phyloP scores from a whole-genome alignment of 2,888 invertebrate genomes.

The Drosophila mayaguana region DNA sequence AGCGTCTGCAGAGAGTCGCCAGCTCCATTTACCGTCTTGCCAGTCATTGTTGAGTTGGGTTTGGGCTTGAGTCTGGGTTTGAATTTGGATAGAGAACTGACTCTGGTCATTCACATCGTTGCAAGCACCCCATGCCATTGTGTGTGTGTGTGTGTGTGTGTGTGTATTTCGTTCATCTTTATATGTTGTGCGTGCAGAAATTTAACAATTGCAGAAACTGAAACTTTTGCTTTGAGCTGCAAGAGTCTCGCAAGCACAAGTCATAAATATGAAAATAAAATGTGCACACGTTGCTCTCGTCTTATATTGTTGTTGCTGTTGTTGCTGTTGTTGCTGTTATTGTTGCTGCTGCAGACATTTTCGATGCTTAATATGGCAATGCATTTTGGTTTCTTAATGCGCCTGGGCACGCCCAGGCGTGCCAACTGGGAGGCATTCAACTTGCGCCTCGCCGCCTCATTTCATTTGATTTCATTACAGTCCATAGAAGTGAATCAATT shows the following conservation, averaged over 20 bases:
- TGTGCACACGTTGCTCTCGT: constrained; percentile 61
- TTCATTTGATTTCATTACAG: constrained; percentile 24
- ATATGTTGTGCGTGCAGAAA: constrained; percentile 74
- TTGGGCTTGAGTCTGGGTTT: constrained; percentile 32
- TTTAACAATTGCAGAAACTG: constrained; percentile 76
- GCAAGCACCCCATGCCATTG: constrained; percentile 39
- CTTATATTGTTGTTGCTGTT: constrained; percentile 6
- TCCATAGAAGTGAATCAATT: not conserved
- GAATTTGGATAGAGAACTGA: constrained; percentile 36
- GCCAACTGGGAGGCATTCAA: constrained; percentile 37
- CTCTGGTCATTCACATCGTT: constrained; percentile 73
- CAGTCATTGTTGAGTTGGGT: constrained; percentile 38
- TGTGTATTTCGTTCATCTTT: constrained; percentile 56
- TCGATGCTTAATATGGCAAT: constrained; percentile 66
- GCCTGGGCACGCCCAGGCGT: constrained; percentile 28
- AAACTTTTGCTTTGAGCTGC: constrained; percentile 65
- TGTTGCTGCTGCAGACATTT: constrained; percentile 24
- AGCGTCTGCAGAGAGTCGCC: constrained; percentile 28
- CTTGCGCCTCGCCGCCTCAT: constrained; percentile 30
- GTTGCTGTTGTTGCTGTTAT: constrained; percentile 16
- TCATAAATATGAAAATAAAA: constrained; percentile 66
- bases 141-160: constrained; percentile 28
- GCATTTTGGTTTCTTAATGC: constrained; percentile 60
- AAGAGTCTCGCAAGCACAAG: constrained; percentile 50
- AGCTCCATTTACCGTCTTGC: constrained; percentile 26